phyloP scores from a whole-genome alignment of 1,140 invertebrate species.

The Micrasema minimum region DNA sequence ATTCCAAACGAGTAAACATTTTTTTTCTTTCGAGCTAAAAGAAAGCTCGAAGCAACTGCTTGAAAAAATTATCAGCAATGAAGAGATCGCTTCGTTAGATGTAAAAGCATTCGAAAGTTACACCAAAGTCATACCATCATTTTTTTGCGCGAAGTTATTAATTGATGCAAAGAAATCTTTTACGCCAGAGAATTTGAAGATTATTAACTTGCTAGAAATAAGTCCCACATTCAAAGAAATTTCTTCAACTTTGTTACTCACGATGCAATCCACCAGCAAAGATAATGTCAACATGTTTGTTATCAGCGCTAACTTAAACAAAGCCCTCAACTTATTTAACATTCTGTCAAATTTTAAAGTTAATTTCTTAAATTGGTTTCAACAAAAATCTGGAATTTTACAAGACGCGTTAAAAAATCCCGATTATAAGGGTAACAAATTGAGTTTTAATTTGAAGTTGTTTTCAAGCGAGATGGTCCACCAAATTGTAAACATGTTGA shows the following conservation, averaged over 20 bases:
- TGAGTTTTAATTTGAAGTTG: background rate
- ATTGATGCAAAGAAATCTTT: conserved; percentile 29
- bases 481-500: conserved; percentile 6
- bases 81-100: conserved; percentile 21
- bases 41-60: conserved; percentile 28
- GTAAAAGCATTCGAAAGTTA: conserved; percentile 2
- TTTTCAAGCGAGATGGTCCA: conserved; percentile 8
- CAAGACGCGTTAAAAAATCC: conserved; percentile 4
- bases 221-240: conserved; percentile 37
- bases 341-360: conserved; percentile 38
- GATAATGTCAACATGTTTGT: conserved; percentile 30
- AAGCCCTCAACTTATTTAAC: conserved; percentile 24
- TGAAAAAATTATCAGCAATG: conserved; percentile 24
- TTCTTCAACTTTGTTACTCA: conserved; percentile 5
- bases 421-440: background rate
- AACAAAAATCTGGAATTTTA: conserved; percentile 13
- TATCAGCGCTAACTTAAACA: conserved; percentile 43
- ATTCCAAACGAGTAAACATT: conserved; percentile 20
- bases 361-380: conserved; percentile 31
- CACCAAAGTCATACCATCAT: conserved; percentile 31
- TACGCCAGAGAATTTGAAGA: background rate
- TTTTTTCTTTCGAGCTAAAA: conserved; percentile 43
- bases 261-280: conserved; percentile 26
- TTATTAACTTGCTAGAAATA: conserved; percentile 23
- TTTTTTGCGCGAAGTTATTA: conserved; percentile 25